Conservation (phyloP, 2,888 invertebrate species). For the Sesia bembeciformis region DNA sequence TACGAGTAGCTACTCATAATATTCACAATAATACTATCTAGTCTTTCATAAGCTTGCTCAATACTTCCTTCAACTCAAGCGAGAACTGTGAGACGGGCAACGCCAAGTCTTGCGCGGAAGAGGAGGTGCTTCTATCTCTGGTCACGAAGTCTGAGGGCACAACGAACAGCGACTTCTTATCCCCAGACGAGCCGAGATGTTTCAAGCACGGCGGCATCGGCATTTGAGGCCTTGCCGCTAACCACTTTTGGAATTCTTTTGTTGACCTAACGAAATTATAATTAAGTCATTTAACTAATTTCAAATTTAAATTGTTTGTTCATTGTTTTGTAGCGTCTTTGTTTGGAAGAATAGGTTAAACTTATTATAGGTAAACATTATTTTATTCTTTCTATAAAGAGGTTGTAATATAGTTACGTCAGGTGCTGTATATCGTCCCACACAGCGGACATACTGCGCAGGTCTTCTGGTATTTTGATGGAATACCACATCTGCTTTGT, state of each 20-base stretch:
- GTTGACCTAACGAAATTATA: slow-evolving; percentile 37
- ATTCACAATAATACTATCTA: neutral
- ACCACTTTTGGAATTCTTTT: slow-evolving; percentile 52
- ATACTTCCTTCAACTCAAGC: slow-evolving; percentile 52
- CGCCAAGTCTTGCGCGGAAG: slow-evolving; percentile 38
- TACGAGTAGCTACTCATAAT: no score
- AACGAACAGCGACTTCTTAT: slow-evolving; percentile 45
- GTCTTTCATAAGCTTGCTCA: slow-evolving; percentile 47
- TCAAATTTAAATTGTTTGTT: no score
- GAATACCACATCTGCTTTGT: slow-evolving; percentile 70
- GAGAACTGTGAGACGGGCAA: slow-evolving; percentile 56
- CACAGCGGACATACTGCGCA: slow-evolving; percentile 75
- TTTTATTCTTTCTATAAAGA: no score
- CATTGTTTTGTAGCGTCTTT: no score
- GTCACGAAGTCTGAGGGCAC: slow-evolving; percentile 56
- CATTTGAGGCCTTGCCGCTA: slow-evolving; percentile 35
- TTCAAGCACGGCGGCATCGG: slow-evolving; percentile 49
- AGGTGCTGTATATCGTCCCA: slow-evolving; percentile 78
- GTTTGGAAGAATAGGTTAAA: no score
- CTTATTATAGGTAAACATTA: no score
- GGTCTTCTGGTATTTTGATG: slow-evolving; percentile 70
- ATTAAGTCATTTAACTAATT: no score
- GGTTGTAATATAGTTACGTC: slow-evolving; percentile 39
- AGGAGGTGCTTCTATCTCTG: slow-evolving; percentile 20
- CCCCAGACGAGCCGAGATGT: slow-evolving; percentile 21